These are phyloP conservation scores for Gymnocypris eckloni DNA, from an alignment of 2,797 vertebrate genomes.

Conservation along the genomic window DNA sequence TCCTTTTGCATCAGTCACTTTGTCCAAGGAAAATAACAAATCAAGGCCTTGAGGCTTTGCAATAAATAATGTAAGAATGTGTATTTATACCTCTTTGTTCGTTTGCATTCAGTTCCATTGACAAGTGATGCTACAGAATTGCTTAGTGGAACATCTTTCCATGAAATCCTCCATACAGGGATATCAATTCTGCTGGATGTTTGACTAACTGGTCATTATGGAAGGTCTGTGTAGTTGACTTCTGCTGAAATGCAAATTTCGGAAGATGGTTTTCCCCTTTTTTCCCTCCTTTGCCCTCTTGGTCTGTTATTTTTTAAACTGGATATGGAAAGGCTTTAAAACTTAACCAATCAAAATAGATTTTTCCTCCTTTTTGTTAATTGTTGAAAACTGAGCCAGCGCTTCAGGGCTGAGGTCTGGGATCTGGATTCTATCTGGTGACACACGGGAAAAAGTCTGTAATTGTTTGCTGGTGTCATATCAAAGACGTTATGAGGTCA, in stretches of 20 bases:
- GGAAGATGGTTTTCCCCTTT: constrained; percentile 64
- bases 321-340: constrained; percentile 60
- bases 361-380: neutral
- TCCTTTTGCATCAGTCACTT: constrained; percentile 80
- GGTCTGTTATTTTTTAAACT: constrained; percentile 61
- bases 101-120: constrained; percentile 70
- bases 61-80: constrained; percentile 76
- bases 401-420: constrained; percentile 33
- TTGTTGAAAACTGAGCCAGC: constrained; percentile 47
- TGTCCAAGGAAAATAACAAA: constrained; percentile 78
- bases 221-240: constrained; percentile 52
- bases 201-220: constrained; percentile 60
- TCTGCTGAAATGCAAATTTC: constrained; percentile 47
- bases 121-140: constrained; percentile 71
- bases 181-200: constrained; percentile 59
- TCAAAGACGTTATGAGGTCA: constrained; percentile 26
- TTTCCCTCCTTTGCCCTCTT: constrained; percentile 56
- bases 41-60: constrained; percentile 62
- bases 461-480: constrained; percentile 41
- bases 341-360: constrained; percentile 57
- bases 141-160: constrained; percentile 65
- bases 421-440: constrained; percentile 42
- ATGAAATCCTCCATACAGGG: constrained; percentile 62
- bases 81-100: constrained; percentile 73
- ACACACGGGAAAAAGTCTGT: constrained; percentile 32